Base-by-base conservation (phyloP, 1,140 invertebrate genomes). In the Drosophila aff. region DNA sequence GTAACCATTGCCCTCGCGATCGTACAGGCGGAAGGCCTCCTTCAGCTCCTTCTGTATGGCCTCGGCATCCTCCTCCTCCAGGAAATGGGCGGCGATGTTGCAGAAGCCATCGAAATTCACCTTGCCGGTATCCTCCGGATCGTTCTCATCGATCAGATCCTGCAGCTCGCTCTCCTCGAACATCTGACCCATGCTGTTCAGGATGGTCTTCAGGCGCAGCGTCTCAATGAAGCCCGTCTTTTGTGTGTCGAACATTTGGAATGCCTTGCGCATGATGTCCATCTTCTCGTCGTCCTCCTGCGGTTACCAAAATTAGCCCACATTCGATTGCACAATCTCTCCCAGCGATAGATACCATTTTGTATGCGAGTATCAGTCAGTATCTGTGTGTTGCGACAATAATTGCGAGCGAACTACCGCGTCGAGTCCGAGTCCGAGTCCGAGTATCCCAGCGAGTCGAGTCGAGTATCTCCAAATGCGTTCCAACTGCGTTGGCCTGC, bases 61-160 rank as follows among this genome's bases (percentile, higher is more conserved):
- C 92, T 98, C 97, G 71, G 97, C 97, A 82, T 98, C 97, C 91
- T 98, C 97, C 89, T 98, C 97, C 80, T 97, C 96, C 9, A 98
- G 95, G 94, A 98, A 98, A 92, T 97, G 96, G 28, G 97, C 96
- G 11, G 97, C 97, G 74, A 99, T 97, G 79, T 95, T 96, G 84
- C 97, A 97, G 93, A 99, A 99, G 46, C 97, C 97, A 81, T 98
- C 97, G 78, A 99, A 99, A 91, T 98, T 98, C 38, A 99, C 96
- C 93, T 98, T 97, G 47, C 98, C 98, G 16, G 95, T 94, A 36
- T 94, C 96, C 96, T 98, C 97, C 31, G 96, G 95, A 93, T 98
- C 97, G 80, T 97, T 96, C 92, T 98, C 96, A 80, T 95, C 95
- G 80, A 98, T 97, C 43, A 98, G 93, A 28, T 95, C 95, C 78